These are phyloP conservation scores for Brachyhypopomus gauderio DNA, from an alignment of 2,113 vertebrate genomes.

Conservation along the genomic window DNA sequence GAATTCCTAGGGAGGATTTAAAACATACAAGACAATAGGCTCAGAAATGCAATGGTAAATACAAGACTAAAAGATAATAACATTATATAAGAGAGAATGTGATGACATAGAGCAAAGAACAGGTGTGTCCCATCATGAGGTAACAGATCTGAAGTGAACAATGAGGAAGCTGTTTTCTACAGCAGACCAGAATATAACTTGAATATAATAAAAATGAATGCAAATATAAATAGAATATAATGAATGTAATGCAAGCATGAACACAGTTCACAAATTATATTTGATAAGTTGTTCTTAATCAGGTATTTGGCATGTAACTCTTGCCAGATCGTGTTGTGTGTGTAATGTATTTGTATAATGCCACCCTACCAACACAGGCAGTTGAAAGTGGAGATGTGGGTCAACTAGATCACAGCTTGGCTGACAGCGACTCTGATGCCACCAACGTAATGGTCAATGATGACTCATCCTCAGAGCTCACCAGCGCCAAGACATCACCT, in stretches of 20 bases:
- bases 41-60: too few relatives aligned
- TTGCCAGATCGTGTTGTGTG: not conserved
- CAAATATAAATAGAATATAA: not conserved
- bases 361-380: conserved; percentile 53
- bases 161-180: too few relatives aligned
- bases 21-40: too few relatives aligned
- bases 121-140: too few relatives aligned
- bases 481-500: conserved; percentile 1
- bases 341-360: not conserved
- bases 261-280: not conserved
- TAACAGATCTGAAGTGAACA: too few relatives aligned
- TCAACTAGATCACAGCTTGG: conserved; percentile 42
- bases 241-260: not conserved
- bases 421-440: conserved; percentile 55
- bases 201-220: not conserved
- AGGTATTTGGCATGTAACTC: too few relatives aligned
- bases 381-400: conserved; percentile 49
- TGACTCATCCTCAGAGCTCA: conserved; percentile 23
- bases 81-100: too few relatives aligned
- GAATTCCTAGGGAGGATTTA: too few relatives aligned
- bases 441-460: conserved; percentile 35
- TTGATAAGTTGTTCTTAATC: too few relatives aligned
- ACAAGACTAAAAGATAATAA: too few relatives aligned
- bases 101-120: too few relatives aligned
- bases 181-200: too few relatives aligned